Evolutionary conservation across 1,140 invertebrate species (phyloP).

Genomic region (Fopius arisanus): DNA sequence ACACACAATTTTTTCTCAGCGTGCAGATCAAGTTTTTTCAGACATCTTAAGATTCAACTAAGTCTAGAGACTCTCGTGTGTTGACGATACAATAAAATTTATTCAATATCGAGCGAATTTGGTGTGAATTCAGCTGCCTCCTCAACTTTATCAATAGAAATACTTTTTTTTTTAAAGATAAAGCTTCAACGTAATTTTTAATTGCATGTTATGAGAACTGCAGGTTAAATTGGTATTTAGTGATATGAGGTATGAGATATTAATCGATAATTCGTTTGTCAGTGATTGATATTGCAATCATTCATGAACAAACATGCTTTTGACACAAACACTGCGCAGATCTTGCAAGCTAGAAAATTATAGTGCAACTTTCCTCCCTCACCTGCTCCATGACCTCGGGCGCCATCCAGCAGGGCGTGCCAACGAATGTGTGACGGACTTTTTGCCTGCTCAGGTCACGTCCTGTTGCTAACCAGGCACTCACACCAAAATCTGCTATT

Average conservation of each 20-base stretch:
- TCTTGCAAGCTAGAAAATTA: constrained; percentile 63
- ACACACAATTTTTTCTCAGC: constrained; percentile 18
- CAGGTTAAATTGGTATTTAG: not conserved
- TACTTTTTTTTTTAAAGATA: too few species aligned
- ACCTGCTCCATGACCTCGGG: constrained; percentile 99
- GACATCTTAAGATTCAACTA: not conserved
- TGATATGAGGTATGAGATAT: not conserved
- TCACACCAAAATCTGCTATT: constrained; percentile 95
- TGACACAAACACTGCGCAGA: constrained; percentile 42
- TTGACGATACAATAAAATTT: too few species aligned
- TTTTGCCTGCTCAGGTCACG: constrained; percentile 93
- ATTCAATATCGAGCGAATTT: too few species aligned
- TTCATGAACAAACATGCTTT: constrained; percentile 35
- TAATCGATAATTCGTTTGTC: not conserved
- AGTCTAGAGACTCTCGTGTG: not conserved
- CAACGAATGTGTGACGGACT: constrained; percentile 96
- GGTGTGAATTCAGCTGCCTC: too few species aligned
- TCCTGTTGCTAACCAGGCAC: constrained; percentile 91
- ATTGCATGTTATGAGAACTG: not conserved
- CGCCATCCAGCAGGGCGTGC: constrained; percentile 99
- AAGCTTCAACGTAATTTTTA: too few species aligned
- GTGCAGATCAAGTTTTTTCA: constrained; percentile 4
- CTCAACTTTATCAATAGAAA: too few species aligned
- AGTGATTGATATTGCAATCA: constrained; percentile 11
- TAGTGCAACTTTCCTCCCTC: constrained; percentile 66